Conservation (phyloP, 2,797 vertebrate genomes). For the Acropternis orthonyx region DNA sequence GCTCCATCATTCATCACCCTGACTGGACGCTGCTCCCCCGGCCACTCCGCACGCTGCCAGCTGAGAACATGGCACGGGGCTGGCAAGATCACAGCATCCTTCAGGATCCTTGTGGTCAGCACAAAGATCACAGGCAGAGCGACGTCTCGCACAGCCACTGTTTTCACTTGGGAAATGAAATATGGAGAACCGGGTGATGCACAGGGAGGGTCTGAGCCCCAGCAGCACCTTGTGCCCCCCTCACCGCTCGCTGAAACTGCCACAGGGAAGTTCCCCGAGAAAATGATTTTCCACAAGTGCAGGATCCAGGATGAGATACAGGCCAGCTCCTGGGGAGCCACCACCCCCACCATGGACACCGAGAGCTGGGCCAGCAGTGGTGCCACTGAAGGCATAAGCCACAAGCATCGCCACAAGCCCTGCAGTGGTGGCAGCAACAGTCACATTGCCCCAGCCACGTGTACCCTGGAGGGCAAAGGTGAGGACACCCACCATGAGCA, state of each 20-base stretch:
- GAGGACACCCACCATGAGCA: rapidly evolving
- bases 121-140: background rate
- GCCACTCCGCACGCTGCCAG: background rate
- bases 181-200: background rate
- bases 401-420: rapidly evolving
- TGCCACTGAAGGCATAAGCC: background rate
- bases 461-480: background rate
- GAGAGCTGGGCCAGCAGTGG: rapidly evolving
- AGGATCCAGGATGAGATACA: background rate
- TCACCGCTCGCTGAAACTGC: rapidly evolving
- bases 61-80: background rate
- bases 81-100: background rate
- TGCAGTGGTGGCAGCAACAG: rapidly evolving
- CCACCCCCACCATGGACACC: background rate
- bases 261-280: background rate
- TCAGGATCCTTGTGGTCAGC: background rate
- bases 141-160: rapidly evolving
- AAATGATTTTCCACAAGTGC: background rate
- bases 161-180: background rate
- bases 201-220: background rate
- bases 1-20: background rate
- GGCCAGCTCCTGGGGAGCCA: background rate
- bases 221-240: rapidly evolving
- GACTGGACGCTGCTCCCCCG: rapidly evolving
- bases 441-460: rapidly evolving